Evolutionary conservation across 2,888 invertebrate species (phyloP).

Genomic region (Caenorhabditis sp.): DNA sequence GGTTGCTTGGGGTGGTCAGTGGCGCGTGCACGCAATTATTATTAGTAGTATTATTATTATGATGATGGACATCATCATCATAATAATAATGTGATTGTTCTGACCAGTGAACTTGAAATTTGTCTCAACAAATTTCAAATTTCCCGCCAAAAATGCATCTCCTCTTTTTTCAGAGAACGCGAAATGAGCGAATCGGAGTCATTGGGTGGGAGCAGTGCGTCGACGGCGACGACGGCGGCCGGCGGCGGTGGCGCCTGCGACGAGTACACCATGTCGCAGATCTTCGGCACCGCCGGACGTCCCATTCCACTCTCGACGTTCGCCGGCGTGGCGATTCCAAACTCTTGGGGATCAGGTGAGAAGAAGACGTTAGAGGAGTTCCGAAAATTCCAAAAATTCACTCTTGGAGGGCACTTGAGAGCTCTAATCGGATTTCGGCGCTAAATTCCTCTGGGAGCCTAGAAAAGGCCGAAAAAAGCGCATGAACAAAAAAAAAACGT

Average conservation of each 20-base stretch:
- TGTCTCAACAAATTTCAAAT: background rate
- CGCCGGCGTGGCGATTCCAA: slow-evolving; percentile 52
- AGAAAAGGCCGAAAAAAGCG: no score
- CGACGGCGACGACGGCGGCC: slow-evolving; percentile 67
- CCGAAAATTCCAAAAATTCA: background rate
- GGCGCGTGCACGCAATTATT: slow-evolving; percentile 29
- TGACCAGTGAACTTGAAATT: no score
- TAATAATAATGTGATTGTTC: no score
- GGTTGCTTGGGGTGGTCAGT: slow-evolving; percentile 49
- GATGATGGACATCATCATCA: no score
- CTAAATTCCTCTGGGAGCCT: no score
- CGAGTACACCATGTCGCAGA: slow-evolving; percentile 74
- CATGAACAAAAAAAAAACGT: no score
- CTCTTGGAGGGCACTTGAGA: no score
- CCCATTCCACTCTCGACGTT: slow-evolving; percentile 66
- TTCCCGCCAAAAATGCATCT: background rate
- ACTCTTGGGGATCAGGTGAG: slow-evolving; percentile 72
- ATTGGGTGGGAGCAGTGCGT: slow-evolving; percentile 77
- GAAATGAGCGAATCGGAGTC: slow-evolving; percentile 82
- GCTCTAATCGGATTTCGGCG: no score
- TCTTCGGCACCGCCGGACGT: slow-evolving; percentile 75
- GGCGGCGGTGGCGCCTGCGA: no score
- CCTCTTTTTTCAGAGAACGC: slow-evolving; percentile 71
- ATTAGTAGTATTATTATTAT: no score
- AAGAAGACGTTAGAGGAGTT: background rate